Percentiles rank a stretch among this genome's conserved stretches.
These are phyloP conservation scores for Monochamus saltuarius DNA, from an alignment of 1,140 invertebrate genomes.

Conservation along the genomic window DNA sequence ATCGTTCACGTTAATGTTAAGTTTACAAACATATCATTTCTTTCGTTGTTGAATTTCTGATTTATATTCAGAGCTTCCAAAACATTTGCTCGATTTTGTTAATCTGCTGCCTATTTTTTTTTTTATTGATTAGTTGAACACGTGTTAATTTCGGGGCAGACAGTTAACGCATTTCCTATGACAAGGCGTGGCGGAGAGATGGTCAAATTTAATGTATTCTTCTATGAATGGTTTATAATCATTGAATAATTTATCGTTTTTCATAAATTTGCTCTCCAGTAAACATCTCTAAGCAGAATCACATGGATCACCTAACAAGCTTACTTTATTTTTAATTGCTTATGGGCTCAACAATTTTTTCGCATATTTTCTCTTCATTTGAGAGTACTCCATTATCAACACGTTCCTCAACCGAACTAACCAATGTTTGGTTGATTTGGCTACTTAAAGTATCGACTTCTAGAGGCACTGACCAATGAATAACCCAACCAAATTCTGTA, in stretches of 20 bases:
- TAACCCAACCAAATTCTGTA: too few species aligned
- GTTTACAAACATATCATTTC: constrained; percentile 30
- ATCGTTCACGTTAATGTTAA: neutral
- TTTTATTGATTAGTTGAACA: neutral
- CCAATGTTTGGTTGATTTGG: too few species aligned
- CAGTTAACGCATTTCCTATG: constrained; percentile 29
- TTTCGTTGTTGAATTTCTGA: constrained; percentile 33
- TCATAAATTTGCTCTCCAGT: neutral
- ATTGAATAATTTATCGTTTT: neutral
- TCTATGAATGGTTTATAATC: neutral
- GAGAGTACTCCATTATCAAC: too few species aligned
- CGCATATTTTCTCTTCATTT: too few species aligned
- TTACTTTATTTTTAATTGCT: too few species aligned
- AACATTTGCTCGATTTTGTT: constrained; percentile 31
- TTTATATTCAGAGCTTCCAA: constrained; percentile 38
- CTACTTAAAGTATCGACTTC: too few species aligned
- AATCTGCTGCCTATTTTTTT: constrained; percentile 35
- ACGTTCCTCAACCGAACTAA: too few species aligned
- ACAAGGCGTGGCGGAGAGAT: constrained; percentile 41
- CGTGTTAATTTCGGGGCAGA: constrained; percentile 20
- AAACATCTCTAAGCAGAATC: too few species aligned
- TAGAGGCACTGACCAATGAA: too few species aligned
- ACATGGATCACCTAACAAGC: too few species aligned
- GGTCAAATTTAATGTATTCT: neutral
- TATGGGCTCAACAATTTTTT: too few species aligned